Conservation (phyloP, 2,797 vertebrate genomes). For the Xiphorhynchus erythropygius region DNA sequence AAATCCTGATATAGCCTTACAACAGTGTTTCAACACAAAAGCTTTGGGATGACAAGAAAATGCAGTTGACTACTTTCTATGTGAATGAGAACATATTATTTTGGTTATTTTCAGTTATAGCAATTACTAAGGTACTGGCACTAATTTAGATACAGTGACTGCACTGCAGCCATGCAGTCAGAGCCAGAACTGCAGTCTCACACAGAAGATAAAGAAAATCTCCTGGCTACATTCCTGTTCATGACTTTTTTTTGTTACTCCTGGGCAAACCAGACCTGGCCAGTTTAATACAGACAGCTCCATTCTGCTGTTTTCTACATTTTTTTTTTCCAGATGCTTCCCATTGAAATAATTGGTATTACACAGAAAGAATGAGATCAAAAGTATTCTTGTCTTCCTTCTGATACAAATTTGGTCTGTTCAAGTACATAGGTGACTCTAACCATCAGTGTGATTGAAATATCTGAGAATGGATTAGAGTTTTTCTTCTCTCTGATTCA, state of each 20-base stretch:
- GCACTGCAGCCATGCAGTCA: not conserved
- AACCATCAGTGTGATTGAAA: not conserved
- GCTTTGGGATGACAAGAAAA: not conserved
- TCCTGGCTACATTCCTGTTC: rapidly evolving
- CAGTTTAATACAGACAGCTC: not conserved
- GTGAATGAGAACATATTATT: not conserved
- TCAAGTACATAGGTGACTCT: not conserved
- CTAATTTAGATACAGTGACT: not conserved
- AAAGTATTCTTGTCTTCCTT: not conserved
- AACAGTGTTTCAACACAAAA: not conserved
- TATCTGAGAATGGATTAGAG: not conserved
- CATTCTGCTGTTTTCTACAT: not conserved
- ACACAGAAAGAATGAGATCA: not conserved
- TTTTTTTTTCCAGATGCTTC: not conserved
- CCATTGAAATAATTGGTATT: not conserved
- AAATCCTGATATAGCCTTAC: not conserved
- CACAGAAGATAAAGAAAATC: not conserved
- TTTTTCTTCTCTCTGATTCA: not conserved
- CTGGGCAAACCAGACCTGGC: not conserved
- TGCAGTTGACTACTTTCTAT: not conserved
- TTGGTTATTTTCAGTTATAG: not conserved
- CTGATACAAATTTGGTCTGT: not conserved
- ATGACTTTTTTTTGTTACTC: not conserved
- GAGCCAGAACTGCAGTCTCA: not conserved
- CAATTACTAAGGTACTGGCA: not conserved